Evolutionary conservation across 1,140 invertebrate genomes (phyloP), one percentile per base, ranked within the genome.

Genomic region (Aphaenogaster floridana): DNA sequence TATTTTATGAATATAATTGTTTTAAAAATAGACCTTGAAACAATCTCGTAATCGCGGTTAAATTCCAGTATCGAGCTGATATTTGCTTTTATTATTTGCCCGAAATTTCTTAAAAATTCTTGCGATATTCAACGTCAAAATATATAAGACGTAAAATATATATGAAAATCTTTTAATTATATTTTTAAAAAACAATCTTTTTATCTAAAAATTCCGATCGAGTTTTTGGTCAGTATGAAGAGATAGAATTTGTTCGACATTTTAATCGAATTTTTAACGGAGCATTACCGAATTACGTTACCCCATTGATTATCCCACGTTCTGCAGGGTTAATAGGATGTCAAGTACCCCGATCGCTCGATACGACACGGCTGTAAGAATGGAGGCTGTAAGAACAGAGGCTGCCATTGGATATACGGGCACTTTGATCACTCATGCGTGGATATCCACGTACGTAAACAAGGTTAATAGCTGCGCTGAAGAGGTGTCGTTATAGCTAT

Each of bases 401-500:
- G 17, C 28, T 45, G 78, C 68, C 68, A 79, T 68, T 59, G 28
- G 54, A 87, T 79, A 69, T 8, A 63, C 72, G 36, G 71, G 50
- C 57, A 79, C 74, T 52, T 84, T 48, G 21, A 36, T 57, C 52
- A 2, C 52, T 66, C 52, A 68, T 50, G 34, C 52, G 69, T 90
- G 59, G 36, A 89, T 72, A 64, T 42, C 34, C 52, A 54, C 71
- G 63, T 54, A 57, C 36, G 72, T 90, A 90, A 90, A 83, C 88
- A 89, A 90, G 89, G 66, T 84, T 90, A 87, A 90, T 87, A 59
- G 79, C 80, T 74, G 59, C 28, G 28, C 28, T n/a, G 17, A 54
- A 74, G 54, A 61, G 42, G 28, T 36, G 5, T 45, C 39, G n/a
- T 83, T 72, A 83, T 61, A 74, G 28, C 42, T 45, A 28, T 80